A percentile compares a stretch with the other conserved stretches of the same genome.
phyloP scores from a whole-genome alignment of 2,888 invertebrate genomes.

The Papilio elwesi region DNA sequence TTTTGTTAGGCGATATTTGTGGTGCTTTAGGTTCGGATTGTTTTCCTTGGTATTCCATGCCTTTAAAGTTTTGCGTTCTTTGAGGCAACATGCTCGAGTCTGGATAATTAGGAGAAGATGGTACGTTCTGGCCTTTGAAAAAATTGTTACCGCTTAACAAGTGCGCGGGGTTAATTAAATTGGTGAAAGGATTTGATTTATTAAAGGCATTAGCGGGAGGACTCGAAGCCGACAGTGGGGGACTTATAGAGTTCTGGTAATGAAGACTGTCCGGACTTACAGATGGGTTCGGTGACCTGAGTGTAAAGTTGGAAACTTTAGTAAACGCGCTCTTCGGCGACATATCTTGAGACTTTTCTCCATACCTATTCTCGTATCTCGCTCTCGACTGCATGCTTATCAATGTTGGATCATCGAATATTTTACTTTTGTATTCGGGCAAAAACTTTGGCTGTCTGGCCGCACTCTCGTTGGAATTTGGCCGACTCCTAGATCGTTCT shows the following conservation, averaged over 20 bases:
- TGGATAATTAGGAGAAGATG: slow-evolving; percentile 78
- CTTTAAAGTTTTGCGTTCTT: slow-evolving; percentile 59
- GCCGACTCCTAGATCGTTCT: slow-evolving; percentile 77
- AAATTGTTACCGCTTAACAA: slow-evolving; percentile 80
- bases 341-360: slow-evolving; percentile 76
- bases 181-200: slow-evolving; percentile 69
- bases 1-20: slow-evolving; percentile 78
- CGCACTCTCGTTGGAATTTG: slow-evolving; percentile 83
- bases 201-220: slow-evolving; percentile 79
- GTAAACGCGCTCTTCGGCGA: slow-evolving; percentile 92
- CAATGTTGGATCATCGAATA: slow-evolving; percentile 85
- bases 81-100: slow-evolving; percentile 65
- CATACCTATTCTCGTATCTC: slow-evolving; percentile 75
- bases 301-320: slow-evolving; percentile 86
- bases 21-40: slow-evolving; percentile 59
- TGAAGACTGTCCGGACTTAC: slow-evolving; percentile 90
- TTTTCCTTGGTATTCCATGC: slow-evolving; percentile 70
- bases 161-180: slow-evolving; percentile 74
- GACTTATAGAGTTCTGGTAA: slow-evolving; percentile 91
- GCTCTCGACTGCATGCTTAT: slow-evolving; percentile 81
- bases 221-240: slow-evolving; percentile 85
- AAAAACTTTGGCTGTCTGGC: slow-evolving; percentile 80
- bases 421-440: slow-evolving; percentile 82
- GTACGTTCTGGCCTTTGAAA: slow-evolving; percentile 81
- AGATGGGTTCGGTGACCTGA: slow-evolving; percentile 87